Conservation (phyloP, 2,797 vertebrate genomes). For the Lemur catta region DNA sequence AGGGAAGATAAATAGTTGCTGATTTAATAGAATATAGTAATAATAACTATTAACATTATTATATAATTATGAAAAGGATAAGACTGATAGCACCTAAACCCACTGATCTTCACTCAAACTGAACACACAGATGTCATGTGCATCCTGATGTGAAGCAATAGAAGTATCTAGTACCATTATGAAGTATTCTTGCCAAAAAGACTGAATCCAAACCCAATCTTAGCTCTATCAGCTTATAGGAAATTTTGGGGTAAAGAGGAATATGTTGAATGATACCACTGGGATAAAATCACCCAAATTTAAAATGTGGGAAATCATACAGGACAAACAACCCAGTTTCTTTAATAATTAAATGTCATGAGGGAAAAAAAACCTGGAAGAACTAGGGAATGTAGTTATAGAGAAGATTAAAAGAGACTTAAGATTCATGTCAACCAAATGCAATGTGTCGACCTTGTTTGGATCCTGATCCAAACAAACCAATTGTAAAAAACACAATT, state of each 20-base stretch:
- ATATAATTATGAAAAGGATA: background rate
- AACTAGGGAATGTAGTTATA: background rate
- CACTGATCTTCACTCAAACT: conserved; percentile 5
- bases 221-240: background rate
- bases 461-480: conserved; percentile 7
- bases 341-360: background rate
- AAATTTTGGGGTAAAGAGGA: background rate
- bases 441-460: background rate
- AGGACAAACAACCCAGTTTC: background rate
- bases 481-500: background rate
- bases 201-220: background rate
- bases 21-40: background rate
- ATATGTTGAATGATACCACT: background rate
- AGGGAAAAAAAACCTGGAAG: background rate
- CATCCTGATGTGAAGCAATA: background rate
- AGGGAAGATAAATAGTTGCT: background rate
- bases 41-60: background rate
- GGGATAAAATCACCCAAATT: background rate
- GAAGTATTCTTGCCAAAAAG: background rate
- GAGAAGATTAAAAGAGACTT: background rate
- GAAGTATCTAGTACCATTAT: background rate
- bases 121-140: background rate
- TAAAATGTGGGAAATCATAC: background rate
- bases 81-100: background rate
- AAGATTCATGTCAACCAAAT: background rate